Evolutionary conservation across 37 sponge, comb jelly and placozoan species (phyloP).

Genomic region (Theonella swinhoei): DNA sequence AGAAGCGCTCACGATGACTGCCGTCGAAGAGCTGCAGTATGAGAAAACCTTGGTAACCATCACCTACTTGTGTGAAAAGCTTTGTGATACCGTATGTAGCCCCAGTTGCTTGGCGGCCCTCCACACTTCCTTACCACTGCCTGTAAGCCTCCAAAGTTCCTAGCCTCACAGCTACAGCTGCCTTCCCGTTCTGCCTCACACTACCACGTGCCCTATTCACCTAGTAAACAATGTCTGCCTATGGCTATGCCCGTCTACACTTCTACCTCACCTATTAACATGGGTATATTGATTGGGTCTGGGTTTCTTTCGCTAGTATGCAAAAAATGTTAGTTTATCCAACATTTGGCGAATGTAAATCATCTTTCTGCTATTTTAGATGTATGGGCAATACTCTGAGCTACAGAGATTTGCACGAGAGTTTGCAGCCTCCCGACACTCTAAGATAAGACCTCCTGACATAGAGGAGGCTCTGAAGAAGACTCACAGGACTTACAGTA

Average conservation of each 20-base stretch:
- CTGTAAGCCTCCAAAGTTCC: no score
- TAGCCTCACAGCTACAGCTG: no score
- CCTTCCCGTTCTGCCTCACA: no score
- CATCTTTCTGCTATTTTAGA: slow-evolving; percentile 8
- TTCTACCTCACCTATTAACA: not conserved
- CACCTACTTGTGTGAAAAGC: not conserved
- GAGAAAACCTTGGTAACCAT: slow-evolving; percentile 33
- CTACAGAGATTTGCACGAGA: slow-evolving; percentile 40
- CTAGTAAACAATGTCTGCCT: no score
- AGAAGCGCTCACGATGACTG: not conserved
- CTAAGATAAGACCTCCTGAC: not conserved
- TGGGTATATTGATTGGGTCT: no score
- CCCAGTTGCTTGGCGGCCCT: not conserved
- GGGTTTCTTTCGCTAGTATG: no score
- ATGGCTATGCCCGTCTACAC: no score
- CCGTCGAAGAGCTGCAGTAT: not conserved
- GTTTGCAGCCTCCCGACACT: slow-evolving; percentile 22
- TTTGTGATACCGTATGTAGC: no score
- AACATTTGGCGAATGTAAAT: no score
- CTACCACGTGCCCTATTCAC: not conserved
- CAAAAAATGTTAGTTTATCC: no score
- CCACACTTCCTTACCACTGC: not conserved
- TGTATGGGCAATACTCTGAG: slow-evolving; percentile 52
- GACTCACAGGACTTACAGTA: slow-evolving; percentile 13
- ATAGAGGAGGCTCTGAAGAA: slow-evolving; percentile 37